Base-by-base conservation (phyloP, 2,797 vertebrate genomes). In the Scleropages formosus region DNA sequence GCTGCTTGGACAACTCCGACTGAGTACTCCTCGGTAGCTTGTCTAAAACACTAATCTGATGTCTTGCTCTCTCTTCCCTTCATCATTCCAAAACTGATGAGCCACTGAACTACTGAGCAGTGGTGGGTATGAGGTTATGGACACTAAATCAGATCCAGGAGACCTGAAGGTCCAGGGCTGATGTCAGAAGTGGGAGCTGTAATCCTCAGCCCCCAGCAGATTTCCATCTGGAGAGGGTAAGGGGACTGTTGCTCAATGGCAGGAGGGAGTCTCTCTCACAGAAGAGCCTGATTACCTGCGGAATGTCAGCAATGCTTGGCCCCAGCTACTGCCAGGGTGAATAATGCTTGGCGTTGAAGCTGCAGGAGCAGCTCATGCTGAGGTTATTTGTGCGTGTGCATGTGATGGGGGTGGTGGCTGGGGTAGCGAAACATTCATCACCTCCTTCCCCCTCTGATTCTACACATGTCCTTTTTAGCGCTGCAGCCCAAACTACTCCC, bases 241-340 rank as follows among this genome's bases (percentile, higher is more conserved):
- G n/a, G 46, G 22, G 4, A 15, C 18, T 2, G 39, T 62, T n/a
- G 81, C 80, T 83, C 74, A 78, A 79, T 76, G 73, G 83, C 79
- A 22, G 83, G 82, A 82, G 86, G 82, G 75, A 82, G 85, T 82
- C 82, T 82, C 81, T 76, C 81, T 76, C 73, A 22, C 13, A 85
- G 93, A 91, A 94, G 89, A 93, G 92, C 89, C 87, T 61, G 79
- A 85, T 80, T 78, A 91, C 87, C 71, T 85, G 85, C 91, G 93
- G 93, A 93, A 93, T 95, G 91, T 15, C 47, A 87, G 84, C 94
- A 95, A 96, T 90, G 96, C 87, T 91, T 92, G 92, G 90, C 93
- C 93, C 90, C 86, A 90, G 93, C 90, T 90, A 91, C 85, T 80
- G 89, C 89, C 83, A 82, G 66, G 71, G 82, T 92, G 92, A 94